Evolutionary conservation across 2,113 vertebrate genomes (phyloP).

Genomic region (Eurypyga helias): DNA sequence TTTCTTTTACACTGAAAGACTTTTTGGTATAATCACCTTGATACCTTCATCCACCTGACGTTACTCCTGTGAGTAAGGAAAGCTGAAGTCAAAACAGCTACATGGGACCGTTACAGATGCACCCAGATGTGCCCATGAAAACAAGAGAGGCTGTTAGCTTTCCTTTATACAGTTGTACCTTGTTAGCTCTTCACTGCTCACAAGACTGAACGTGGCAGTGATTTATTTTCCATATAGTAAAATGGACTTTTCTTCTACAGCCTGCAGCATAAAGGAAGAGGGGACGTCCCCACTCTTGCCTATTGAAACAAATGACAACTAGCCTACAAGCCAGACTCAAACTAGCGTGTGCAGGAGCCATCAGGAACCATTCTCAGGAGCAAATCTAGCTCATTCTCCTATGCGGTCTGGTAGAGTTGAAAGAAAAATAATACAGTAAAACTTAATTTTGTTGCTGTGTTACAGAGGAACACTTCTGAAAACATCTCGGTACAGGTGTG

Average conservation of each 20-base stretch:
- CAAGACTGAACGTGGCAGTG: background rate
- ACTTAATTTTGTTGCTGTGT: background rate
- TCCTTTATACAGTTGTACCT: background rate
- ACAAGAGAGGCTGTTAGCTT: background rate
- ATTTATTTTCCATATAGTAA: background rate
- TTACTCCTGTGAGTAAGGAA: background rate
- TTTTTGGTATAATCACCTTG: accelerated
- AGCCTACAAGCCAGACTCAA: background rate
- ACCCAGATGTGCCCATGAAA: accelerated
- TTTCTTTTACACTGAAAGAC: background rate
- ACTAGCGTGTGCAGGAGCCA: background rate
- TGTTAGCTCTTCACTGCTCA: background rate
- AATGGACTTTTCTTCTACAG: background rate
- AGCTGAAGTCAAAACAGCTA: background rate
- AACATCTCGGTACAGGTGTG: background rate
- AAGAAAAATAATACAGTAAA: background rate
- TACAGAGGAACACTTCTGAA: background rate
- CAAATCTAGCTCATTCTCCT: background rate
- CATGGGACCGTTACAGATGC: accelerated
- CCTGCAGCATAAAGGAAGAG: background rate
- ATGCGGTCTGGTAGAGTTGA: background rate
- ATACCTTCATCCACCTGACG: background rate
- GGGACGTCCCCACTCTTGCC: background rate
- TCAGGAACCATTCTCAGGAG: background rate
- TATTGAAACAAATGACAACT: background rate